Evolutionary conservation across 64 coral and sea anemone genomes (phyloP), one percentile per base, ranked within the genome.

Genomic region (Stichodactyla helianthus): DNA sequence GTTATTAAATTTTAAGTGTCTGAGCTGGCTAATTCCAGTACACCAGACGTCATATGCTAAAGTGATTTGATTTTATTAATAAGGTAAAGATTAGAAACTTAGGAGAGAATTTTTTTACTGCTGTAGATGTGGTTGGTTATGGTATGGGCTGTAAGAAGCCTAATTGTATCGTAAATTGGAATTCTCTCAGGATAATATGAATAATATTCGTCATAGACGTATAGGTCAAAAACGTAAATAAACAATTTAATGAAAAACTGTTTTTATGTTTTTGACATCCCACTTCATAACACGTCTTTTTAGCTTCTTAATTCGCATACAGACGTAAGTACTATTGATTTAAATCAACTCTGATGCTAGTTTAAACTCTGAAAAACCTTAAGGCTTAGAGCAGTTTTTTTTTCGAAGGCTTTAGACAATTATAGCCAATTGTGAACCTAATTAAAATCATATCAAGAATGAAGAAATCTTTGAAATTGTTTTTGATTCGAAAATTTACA

Each of bases 361-460:
- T 74, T 35, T 74, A 31, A 27, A 31, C n/a, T 13, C 68, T 74
- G 10, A n/a, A n/a, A 74, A 31, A 26, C 68, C 22, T 31, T 11
- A 13, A 74, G 22, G 23, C 6, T 13, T 74, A 26, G 68, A 74
- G 68, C 68, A 74, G 68, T 35, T 31, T 74, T 74, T 74, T 74
- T 44, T 74, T 31, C 0, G 25, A 74, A 23, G 11, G 26, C 25
- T 74, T 35, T 74, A 3, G 4, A 23, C 23, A 74, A 74, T 35
- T 74, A 74, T 31, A 13, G 6, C 25, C 8, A 27, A 74, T 74
- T 23, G 25, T 31, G 25, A 74, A 27, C 4, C 25, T 9, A 74
- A 74, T 74, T 74, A 74, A 74, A 74, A 74, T 74, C 22, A 28
- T 27, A 74, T 74, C 68, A 58, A 58, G 55, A 58, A 58, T 58